Evolutionary conservation across 2,888 invertebrate species (phyloP), one percentile per base, ranked within the genome.

Genomic region (Epistrophe grossulariae): DNA sequence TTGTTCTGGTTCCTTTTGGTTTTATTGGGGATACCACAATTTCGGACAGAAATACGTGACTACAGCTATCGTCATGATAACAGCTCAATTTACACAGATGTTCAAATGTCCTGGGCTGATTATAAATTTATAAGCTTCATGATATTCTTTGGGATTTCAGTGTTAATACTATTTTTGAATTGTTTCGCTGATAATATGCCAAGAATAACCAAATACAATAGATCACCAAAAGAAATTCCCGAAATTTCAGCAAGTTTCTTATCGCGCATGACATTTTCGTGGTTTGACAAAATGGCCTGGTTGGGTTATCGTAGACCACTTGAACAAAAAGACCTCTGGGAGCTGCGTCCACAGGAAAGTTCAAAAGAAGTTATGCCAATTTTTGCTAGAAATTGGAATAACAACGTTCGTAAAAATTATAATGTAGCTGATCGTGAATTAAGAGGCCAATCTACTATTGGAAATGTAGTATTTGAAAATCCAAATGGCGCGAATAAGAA

Each of bases 201-300:
- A 2, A 94, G 92, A 89, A 93, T 95, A 90, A 95, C 96, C 2
- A 95, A 96, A 89, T 96, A 96, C 92, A 94, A 94, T 79, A 94
- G 94, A 90, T 94, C 95, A 70, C 94, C 94, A 95, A 96, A 96
- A 91, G 96, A 97, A 91, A 98, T 98, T 91, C 99, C 99, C 24
- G 99, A 99, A 92, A 94, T 94, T 84, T 94, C 94, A 31, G 95
- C 98, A 35, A 97, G 98, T 73, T 99, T 98, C 92, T 94, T 98
- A 10, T 98, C 98, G 24, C 95, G 96, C 77, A 93, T 98, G 24
- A 95, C 97, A 3, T 99, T 97, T 93, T 95, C 96, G 89, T 99
- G 99, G 99, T 98, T 98, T 92, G 97, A 98, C 93, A 92, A 94
- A 0, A 93, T 98, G 91, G 96, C 98, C 2, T 95, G 97, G 94